Evolutionary conservation across 23 tunicate species (phyloP).

Genomic region (Halocynthia roretzi): DNA sequence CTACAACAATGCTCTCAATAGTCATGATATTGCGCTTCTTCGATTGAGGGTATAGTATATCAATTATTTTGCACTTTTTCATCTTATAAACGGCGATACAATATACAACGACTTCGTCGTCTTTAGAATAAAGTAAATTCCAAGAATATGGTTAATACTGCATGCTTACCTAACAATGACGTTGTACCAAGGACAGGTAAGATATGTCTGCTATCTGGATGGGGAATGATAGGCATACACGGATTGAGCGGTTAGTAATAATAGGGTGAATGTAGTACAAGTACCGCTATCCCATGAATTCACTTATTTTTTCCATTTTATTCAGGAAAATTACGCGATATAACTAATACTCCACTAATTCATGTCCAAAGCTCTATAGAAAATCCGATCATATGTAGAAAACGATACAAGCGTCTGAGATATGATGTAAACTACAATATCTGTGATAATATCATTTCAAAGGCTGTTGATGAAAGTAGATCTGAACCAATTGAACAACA

Average conservation of each 20-base stretch:
- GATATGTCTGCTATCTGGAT: slow-evolving; percentile 33
- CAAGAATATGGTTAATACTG: background rate
- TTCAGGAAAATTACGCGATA: background rate
- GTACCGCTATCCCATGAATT: background rate
- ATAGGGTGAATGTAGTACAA: background rate
- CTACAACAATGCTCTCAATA: slow-evolving; percentile 48
- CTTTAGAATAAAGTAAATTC: background rate
- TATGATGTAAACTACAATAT: slow-evolving; percentile 72
- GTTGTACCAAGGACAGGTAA: slow-evolving; percentile 48
- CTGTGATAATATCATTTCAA: slow-evolving; percentile 40
- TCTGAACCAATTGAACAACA: background rate
- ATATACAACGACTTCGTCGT: background rate
- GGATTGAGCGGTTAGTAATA: background rate
- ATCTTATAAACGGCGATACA: background rate
- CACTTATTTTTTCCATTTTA: background rate
- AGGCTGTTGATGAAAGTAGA: background rate
- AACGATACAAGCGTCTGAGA: slow-evolving; percentile 41
- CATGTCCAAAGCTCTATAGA: slow-evolving; percentile 22
- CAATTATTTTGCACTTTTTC: background rate
- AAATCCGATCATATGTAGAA: slow-evolving; percentile 54
- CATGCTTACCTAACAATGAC: slow-evolving; percentile 54
- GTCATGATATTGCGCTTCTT: slow-evolving; percentile 43
- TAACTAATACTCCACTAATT: slow-evolving; percentile 6
- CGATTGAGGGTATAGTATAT: slow-evolving; percentile 45
- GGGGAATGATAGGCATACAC: slow-evolving; percentile 34